phyloP scores from a whole-genome alignment of 2,888 invertebrate species.

The Drosophila eohydei region DNA sequence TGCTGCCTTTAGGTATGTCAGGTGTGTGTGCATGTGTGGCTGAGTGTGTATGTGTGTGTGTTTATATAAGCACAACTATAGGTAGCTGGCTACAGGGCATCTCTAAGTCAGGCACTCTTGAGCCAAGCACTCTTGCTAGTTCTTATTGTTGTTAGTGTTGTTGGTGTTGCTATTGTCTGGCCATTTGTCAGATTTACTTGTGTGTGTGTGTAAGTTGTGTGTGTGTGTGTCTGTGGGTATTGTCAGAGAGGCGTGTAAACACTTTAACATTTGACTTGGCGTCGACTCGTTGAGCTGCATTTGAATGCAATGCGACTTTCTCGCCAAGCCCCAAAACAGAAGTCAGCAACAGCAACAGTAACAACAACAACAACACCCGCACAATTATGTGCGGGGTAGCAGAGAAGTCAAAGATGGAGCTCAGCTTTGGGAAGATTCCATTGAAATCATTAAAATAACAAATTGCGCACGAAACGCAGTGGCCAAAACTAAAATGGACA shows the following conservation, averaged over 20 bases:
- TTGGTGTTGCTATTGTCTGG: slow-evolving; percentile 53
- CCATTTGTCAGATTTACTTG: slow-evolving; percentile 66
- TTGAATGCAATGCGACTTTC: slow-evolving; percentile 57
- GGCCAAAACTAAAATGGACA: slow-evolving; percentile 60
- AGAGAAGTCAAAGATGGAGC: neutral
- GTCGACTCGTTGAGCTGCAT: slow-evolving; percentile 36
- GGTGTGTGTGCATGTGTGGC: neutral
- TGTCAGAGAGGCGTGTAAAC: slow-evolving; percentile 63
- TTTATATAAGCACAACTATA: neutral
- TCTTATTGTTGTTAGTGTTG: slow-evolving; percentile 40
- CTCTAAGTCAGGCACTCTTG: slow-evolving; percentile 3
- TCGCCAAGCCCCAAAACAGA: slow-evolving; percentile 56
- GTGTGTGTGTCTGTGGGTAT: slow-evolving; percentile 38
- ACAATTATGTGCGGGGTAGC: slow-evolving; percentile 52
- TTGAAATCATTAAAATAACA: slow-evolving; percentile 80
- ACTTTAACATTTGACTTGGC: slow-evolving; percentile 56
- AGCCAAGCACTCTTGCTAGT: slow-evolving; percentile 4
- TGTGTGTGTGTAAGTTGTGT: slow-evolving; percentile 21
- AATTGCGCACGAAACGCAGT: slow-evolving; percentile 77
- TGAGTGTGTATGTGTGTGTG: neutral
- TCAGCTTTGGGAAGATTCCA: slow-evolving; percentile 60
- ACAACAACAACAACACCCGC: slow-evolving; percentile 48
- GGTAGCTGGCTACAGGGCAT: slow-evolving; percentile 9
- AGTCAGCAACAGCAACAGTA: slow-evolving; percentile 29
- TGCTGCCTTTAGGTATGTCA: neutral